Evolutionary conservation across 2,113 vertebrate species (phyloP), one percentile per base, ranked within the genome.

Genomic region (Raphicerus campestris): DNA sequence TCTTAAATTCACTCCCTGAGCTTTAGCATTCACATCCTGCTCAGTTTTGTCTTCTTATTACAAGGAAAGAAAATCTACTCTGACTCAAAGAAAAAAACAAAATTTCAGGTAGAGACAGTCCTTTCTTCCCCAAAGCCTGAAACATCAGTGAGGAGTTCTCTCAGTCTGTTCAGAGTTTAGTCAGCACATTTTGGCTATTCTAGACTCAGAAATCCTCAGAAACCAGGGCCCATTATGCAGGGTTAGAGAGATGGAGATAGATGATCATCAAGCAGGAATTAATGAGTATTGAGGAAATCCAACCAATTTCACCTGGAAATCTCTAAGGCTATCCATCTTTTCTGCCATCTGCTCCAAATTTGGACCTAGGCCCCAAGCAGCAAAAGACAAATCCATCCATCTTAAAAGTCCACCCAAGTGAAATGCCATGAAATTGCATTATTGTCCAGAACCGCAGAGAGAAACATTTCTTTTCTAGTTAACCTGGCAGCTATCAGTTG

Each of bases 381-480:
- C 85, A 61, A 80, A 92, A 85, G 92, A 94, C 91, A 95, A 91
- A 87, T 66, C 55, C 53, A 96, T 96, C 70, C 56, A 86, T 94
- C 90, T 92, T 86, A 70, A 47, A 96, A 83, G 95, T 84, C 81
- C 17, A 53, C 61, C 73, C 91, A 55, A 39, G 70, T 75, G 78
- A 89, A 94, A 91, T 82, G 91, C 28, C 85, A 61, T 85, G 90
- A 39, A 90, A 39, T 30, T 51, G 56, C 47, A 13, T 77, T 86
- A 45, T 30, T 93, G 83, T 73, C 82, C 70, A 96, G 94, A 92
- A 86, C 56, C 26, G 6, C 58, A 88, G 95, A 94, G 45, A 83
- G 77, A 88, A 97, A 85, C 47, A 47, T 93, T 93, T 87, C 60
- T 91, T 95, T 92, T 47, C 88, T 63, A 56, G 95, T 88, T 96